Percentiles rank a stretch among this genome's conserved stretches.
These are phyloP conservation scores for Pterocles burchelli DNA, from an alignment of 2,113 vertebrate genomes.

Conservation along the genomic window DNA sequence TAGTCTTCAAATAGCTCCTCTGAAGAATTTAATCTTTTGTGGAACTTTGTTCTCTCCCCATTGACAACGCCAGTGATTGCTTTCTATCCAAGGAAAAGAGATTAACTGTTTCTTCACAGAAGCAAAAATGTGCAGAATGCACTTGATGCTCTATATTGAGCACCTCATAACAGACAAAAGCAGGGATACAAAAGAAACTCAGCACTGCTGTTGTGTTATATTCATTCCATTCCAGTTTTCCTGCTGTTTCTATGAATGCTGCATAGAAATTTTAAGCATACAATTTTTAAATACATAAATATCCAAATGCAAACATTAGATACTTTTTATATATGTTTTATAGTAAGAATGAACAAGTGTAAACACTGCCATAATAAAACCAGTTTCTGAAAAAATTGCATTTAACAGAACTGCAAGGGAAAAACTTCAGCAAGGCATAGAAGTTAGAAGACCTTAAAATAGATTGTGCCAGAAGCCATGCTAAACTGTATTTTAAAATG, in stretches of 20 bases:
- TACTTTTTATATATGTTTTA: neutral
- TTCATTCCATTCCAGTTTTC: neutral
- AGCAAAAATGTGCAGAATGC: neutral
- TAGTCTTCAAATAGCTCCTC: neutral
- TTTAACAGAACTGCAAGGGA: neutral
- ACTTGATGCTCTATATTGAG: neutral
- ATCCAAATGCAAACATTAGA: neutral
- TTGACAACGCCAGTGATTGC: neutral
- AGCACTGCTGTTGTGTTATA: neutral
- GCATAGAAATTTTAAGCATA: neutral
- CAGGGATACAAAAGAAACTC: neutral
- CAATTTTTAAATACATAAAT: fast-evolving
- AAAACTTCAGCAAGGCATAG: neutral
- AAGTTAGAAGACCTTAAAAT: neutral
- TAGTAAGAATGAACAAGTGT: neutral
- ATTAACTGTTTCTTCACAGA: neutral
- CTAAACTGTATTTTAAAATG: neutral
- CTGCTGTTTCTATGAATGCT: neutral
- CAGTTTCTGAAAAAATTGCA: neutral
- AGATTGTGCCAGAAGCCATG: neutral
- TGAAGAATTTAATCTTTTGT: neutral
- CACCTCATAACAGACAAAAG: neutral
- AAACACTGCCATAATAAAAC: neutral
- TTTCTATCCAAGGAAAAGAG: neutral
- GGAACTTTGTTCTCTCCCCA: neutral